Conservation (phyloP, 2,888 invertebrate genomes). For the Drosophila atroscutellata region DNA sequence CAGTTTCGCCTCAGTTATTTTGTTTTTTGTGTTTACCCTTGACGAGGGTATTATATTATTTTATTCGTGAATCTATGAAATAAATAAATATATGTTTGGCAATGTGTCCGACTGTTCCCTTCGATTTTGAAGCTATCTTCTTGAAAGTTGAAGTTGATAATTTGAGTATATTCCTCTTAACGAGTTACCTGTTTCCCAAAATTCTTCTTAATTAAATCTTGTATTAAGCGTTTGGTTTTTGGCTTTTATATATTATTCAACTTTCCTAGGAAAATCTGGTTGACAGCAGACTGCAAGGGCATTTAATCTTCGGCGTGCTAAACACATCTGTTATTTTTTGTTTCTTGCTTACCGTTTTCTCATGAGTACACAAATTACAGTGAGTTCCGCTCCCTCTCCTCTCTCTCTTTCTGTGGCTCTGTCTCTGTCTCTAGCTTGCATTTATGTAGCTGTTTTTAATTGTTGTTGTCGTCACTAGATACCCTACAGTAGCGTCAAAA, state of each 20-base stretch:
- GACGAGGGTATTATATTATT: neutral
- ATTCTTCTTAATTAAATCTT: neutral
- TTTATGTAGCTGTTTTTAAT: constrained; percentile 22
- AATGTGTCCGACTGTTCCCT: neutral
- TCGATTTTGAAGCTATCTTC: neutral
- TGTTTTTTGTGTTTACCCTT: neutral
- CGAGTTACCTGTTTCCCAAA: neutral
- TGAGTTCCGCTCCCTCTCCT: constrained; percentile 11
- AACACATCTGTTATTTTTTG: neutral
- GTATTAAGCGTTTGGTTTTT: neutral
- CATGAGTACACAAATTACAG: constrained; percentile 50
- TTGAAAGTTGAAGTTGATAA: neutral
- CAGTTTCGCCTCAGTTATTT: constrained; percentile 32
- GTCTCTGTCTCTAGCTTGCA: constrained; percentile 2
- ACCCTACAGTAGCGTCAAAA: constrained; percentile 10
- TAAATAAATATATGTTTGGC: neutral
- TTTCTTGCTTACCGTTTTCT: constrained; percentile 9
- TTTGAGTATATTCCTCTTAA: neutral
- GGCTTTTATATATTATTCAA: neutral
- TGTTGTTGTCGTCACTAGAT: constrained; percentile 28
- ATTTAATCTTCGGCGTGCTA: neutral
- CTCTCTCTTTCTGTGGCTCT: too few species aligned
- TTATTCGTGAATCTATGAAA: neutral
- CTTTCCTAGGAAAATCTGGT: neutral
- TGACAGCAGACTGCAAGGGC: neutral